A percentile compares a stretch with the other conserved stretches of the same genome.
Evolutionary conservation across 2,888 invertebrate species (phyloP).

Genomic region (Troilus luridus): DNA sequence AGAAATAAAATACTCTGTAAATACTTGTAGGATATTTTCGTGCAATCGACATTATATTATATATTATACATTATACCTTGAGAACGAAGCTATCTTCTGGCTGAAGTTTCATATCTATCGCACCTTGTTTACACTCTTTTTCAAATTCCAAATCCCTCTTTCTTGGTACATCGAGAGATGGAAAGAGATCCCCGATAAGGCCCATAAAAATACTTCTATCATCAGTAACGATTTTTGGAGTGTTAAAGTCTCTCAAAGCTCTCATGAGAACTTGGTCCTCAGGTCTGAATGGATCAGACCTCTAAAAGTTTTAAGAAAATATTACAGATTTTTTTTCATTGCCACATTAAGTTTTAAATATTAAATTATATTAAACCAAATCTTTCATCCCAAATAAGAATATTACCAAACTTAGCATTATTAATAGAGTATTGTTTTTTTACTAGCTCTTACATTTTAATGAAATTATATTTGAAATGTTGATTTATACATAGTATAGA

Average conservation of each 20-base stretch:
- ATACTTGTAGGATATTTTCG: neutral
- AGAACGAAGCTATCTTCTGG: conserved; percentile 91
- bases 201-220: conserved; percentile 95
- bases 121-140: conserved; percentile 81
- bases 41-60: neutral
- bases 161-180: conserved; percentile 91
- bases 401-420: neutral
- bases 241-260: conserved; percentile 93
- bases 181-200: conserved; percentile 92
- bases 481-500: too few species aligned
- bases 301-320: conserved; percentile 68
- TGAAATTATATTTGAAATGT: too few species aligned
- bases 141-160: conserved; percentile 90
- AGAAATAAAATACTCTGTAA: neutral
- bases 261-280: conserved; percentile 96
- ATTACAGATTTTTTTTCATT: neutral
- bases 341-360: neutral
- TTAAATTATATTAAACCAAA: neutral
- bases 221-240: conserved; percentile 94
- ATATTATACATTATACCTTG: conserved; percentile 72
- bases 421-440: neutral
- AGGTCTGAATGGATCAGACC: conserved; percentile 81
- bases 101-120: conserved; percentile 86
- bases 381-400: neutral
- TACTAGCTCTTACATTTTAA: too few species aligned